Percentiles rank a stretch among this genome's conserved stretches.
Evolutionary conservation across 2,797 vertebrate species (phyloP).

Genomic region (Halcyon badia): DNA sequence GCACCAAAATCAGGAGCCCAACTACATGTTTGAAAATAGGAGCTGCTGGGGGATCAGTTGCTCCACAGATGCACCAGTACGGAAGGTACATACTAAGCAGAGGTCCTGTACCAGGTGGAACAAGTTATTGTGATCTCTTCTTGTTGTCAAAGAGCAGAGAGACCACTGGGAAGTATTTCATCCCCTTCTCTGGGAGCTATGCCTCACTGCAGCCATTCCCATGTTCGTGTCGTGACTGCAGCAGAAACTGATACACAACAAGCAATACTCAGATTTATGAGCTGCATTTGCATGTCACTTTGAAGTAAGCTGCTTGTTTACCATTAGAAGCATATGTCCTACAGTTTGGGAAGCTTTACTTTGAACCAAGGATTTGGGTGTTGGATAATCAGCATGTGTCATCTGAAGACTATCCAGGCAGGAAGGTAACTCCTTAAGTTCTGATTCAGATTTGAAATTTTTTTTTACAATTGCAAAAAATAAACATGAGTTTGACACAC

Average conservation of each 20-base stretch:
- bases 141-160: background rate
- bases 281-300: accelerated
- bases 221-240: accelerated
- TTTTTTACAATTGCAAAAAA: background rate
- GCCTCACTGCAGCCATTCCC: background rate
- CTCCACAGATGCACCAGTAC: background rate
- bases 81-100: background rate
- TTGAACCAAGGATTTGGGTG: background rate
- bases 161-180: background rate
- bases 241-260: accelerated
- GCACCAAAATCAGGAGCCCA: background rate
- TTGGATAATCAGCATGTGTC: accelerated
- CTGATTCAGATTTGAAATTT: background rate
- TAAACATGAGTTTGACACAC: background rate
- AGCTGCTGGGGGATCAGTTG: background rate
- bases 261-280: background rate
- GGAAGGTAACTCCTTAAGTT: background rate
- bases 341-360: background rate
- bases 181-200: background rate
- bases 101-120: background rate
- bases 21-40: background rate
- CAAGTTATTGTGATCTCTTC: accelerated
- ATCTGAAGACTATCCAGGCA: background rate
- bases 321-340: accelerated
- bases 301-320: background rate